These are phyloP conservation scores for Pseudoatta argentina DNA, from an alignment of 1,140 invertebrate species.

Conservation along the genomic window DNA sequence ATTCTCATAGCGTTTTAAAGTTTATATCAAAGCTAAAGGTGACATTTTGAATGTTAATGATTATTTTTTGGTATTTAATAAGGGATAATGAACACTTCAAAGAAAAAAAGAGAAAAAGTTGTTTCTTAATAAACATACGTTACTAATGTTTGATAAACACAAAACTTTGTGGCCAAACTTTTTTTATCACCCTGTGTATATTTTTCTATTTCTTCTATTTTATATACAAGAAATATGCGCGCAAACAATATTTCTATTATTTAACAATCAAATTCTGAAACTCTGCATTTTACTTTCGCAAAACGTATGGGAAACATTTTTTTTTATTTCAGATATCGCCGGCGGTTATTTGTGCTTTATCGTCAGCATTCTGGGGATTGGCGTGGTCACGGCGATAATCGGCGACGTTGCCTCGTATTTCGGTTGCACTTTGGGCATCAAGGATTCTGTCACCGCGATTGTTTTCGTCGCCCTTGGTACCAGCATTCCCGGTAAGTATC, in stretches of 20 bases:
- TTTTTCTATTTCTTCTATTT: neutral
- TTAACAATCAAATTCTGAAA: neutral
- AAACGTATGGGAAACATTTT: neutral
- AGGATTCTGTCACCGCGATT: conserved; percentile 98
- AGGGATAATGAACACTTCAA: too few relatives aligned
- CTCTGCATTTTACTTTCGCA: neutral
- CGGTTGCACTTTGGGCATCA: conserved; percentile 98
- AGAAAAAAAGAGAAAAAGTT: too few relatives aligned
- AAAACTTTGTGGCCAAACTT: too few relatives aligned
- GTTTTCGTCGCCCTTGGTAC: conserved; percentile 98
- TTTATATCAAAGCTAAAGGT: too few relatives aligned
- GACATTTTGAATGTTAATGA: too few relatives aligned
- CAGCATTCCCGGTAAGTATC: conserved; percentile 96
- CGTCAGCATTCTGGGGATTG: conserved; percentile 97
- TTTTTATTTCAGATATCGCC: conserved; percentile 89
- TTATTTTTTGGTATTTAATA: too few relatives aligned
- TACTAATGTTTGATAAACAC: too few relatives aligned
- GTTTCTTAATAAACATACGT: too few relatives aligned
- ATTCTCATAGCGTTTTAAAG: too few relatives aligned
- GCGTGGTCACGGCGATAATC: conserved; percentile 97
- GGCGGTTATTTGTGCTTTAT: conserved; percentile 98
- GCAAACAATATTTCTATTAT: conserved; percentile 12
- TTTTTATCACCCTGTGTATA: neutral
- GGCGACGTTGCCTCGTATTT: conserved; percentile 98
- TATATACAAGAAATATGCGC: neutral